These are phyloP conservation scores for Smithornis capensis DNA, from an alignment of 2,113 vertebrate genomes.

Conservation along the genomic window DNA sequence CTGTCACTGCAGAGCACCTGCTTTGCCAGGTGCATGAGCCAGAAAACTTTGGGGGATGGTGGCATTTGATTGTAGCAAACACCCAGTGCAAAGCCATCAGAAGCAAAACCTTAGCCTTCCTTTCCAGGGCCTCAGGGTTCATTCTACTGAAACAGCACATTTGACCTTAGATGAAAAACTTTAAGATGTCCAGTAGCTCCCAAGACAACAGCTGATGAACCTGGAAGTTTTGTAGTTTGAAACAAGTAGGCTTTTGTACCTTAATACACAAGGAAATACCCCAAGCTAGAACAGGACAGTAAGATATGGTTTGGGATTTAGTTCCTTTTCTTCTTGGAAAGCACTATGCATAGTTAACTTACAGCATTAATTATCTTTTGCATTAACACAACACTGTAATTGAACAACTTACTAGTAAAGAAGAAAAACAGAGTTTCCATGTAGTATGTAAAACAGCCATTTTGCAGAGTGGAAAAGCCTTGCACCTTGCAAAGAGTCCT, in stretches of 20 bases:
- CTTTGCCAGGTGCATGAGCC: neutral
- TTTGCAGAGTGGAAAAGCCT: neutral
- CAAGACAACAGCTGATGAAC: neutral
- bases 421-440: neutral
- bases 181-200: neutral
- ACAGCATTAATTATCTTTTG: slow-evolving; percentile 5
- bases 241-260: neutral
- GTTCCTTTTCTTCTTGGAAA: slow-evolving; percentile 15
- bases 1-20: neutral
- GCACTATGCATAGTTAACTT: neutral
- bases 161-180: neutral
- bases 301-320: neutral
- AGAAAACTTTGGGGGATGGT: neutral
- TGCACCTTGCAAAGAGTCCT: neutral
- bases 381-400: neutral
- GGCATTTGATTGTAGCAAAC: neutral
- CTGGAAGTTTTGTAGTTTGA: neutral
- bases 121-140: neutral
- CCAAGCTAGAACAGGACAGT: neutral
- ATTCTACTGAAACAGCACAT: neutral
- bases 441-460: neutral
- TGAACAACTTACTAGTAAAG: neutral
- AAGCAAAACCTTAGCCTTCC: neutral
- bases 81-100: neutral
- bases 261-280: neutral